Conservation (phyloP, 23 tunicate species). For the Botrylloides violaceus region DNA sequence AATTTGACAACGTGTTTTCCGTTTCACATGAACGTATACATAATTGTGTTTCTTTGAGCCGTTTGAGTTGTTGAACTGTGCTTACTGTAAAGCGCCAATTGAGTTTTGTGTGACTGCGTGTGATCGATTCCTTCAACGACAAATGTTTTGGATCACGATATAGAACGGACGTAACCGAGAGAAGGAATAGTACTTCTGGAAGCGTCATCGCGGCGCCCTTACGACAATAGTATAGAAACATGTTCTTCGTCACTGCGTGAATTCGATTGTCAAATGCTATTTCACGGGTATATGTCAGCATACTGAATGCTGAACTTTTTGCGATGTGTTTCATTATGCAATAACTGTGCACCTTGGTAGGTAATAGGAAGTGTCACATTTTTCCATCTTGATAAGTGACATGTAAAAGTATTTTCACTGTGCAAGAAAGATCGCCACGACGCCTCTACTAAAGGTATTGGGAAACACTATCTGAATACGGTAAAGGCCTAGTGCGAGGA, state of each 20-base stretch:
- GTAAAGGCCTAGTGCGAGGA: too few species aligned
- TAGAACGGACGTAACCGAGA: background rate
- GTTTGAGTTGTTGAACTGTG: background rate
- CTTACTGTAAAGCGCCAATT: background rate
- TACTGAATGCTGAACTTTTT: too few species aligned
- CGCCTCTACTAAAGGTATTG: too few species aligned
- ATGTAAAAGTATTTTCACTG: too few species aligned
- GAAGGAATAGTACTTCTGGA: conserved; percentile 14
- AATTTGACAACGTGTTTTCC: conserved; percentile 2
- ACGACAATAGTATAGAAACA: conserved; percentile 21
- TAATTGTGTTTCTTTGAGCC: background rate
- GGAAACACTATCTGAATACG: too few species aligned
- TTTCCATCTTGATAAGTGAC: too few species aligned
- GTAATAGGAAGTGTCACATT: too few species aligned
- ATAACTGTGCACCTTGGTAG: too few species aligned
- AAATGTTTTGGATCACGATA: conserved; percentile 9
- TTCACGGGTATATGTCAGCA: too few species aligned
- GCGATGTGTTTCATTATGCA: too few species aligned
- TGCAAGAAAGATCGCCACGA: too few species aligned
- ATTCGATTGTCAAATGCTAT: background rate
- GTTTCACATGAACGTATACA: background rate
- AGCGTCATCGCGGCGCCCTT: conserved; percentile 24
- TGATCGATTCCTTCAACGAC: conserved; percentile 11
- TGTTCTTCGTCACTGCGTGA: conserved; percentile 26
- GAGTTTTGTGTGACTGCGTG: background rate